These are phyloP conservation scores for Polietes domitor DNA, from an alignment of 2,888 invertebrate genomes.

Conservation along the genomic window DNA sequence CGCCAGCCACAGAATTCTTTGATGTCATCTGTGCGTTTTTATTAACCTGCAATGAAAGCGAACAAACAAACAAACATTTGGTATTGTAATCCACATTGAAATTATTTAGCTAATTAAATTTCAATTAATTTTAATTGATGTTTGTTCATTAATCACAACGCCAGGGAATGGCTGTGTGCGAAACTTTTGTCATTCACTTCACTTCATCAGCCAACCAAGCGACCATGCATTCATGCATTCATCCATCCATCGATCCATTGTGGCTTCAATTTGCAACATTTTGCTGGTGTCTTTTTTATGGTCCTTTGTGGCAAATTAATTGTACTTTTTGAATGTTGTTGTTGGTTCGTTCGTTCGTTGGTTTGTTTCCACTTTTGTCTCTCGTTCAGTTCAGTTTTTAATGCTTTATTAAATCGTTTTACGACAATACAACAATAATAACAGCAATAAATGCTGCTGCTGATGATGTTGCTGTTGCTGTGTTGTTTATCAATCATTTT, in stretches of 20 bases:
- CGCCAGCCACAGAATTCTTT: conserved; percentile 67
- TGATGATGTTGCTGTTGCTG: background rate
- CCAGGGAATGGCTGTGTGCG: background rate
- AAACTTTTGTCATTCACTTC: background rate
- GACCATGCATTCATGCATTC: no score
- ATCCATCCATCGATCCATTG: background rate
- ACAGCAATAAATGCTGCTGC: no score
- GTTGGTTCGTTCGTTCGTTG: background rate
- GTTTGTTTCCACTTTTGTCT: background rate
- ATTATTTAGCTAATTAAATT: conserved; percentile 39
- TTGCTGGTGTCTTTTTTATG: background rate
- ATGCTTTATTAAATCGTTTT: background rate
- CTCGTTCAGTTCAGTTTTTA: conserved; percentile 1
- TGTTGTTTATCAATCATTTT: background rate
- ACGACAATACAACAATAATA: background rate
- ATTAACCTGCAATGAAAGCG: conserved; percentile 74
- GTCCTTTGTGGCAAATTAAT: conserved; percentile 15
- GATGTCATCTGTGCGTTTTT: conserved; percentile 76
- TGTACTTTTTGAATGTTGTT: conserved; percentile 16
- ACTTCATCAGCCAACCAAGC: background rate
- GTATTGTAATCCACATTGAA: background rate
- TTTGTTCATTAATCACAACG: background rate
- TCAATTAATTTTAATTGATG: conserved; percentile 42
- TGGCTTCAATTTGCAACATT: conserved; percentile 4
- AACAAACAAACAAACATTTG: background rate